Percentiles rank a stretch among this genome's conserved stretches.
Evolutionary conservation across 1,140 invertebrate species (phyloP).

Genomic region (Bilobella aurantiaca): DNA sequence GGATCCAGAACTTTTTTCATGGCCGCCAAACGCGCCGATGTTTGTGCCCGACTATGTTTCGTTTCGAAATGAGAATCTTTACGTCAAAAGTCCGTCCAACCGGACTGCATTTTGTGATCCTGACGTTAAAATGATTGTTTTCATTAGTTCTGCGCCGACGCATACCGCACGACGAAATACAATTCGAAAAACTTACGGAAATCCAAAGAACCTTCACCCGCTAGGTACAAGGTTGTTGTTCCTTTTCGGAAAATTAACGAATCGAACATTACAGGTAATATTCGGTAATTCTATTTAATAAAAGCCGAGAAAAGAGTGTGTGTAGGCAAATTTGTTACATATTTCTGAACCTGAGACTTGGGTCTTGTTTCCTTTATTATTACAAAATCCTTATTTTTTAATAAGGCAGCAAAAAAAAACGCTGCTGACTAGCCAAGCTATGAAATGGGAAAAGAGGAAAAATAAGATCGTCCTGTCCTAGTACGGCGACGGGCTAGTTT

Average conservation of each 20-base stretch:
- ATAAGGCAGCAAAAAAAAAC: too few relatives aligned
- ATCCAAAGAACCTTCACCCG: background rate
- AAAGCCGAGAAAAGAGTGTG: too few relatives aligned
- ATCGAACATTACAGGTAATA: conserved; percentile 5
- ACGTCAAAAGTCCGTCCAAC: background rate
- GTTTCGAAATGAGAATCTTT: background rate
- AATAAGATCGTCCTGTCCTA: too few relatives aligned
- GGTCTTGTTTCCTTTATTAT: too few relatives aligned
- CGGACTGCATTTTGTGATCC: conserved; percentile 2
- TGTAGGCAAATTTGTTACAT: too few relatives aligned
- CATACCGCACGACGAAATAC: conserved; percentile 1
- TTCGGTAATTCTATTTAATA: too few relatives aligned
- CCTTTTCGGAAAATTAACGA: conserved; percentile 9
- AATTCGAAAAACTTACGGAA: conserved; percentile 15
- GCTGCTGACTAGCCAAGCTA: too few relatives aligned
- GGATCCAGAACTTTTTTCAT: conserved; percentile 8
- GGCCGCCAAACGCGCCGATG: conserved; percentile 10
- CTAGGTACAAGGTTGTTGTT: background rate
- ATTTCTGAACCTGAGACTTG: too few relatives aligned
- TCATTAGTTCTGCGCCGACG: conserved; percentile 14
- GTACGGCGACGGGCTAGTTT: too few relatives aligned
- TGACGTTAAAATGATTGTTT: conserved; percentile 8
- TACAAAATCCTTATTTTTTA: too few relatives aligned
- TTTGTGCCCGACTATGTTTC: conserved; percentile 13
- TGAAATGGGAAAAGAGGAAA: too few relatives aligned